phyloP scores from a whole-genome alignment of 2,888 invertebrate species.

The Volucella inanis region DNA sequence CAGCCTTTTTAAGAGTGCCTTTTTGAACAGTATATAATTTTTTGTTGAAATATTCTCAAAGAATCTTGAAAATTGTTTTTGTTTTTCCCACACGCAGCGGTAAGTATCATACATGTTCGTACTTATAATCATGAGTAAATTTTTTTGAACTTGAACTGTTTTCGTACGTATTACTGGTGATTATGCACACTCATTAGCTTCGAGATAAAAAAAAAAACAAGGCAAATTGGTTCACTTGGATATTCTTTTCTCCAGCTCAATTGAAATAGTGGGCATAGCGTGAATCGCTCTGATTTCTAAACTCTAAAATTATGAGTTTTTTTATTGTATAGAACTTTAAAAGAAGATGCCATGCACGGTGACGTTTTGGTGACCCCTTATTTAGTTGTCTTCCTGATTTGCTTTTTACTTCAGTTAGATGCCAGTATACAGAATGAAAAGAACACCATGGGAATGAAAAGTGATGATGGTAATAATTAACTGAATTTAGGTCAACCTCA shows the following conservation, averaged over 20 bases:
- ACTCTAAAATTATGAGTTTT: constrained; percentile 39
- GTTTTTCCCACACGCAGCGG: not conserved
- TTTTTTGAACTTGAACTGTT: not conserved
- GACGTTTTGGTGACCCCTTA: constrained; percentile 51
- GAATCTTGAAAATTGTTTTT: constrained; percentile 11
- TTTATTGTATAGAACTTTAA: constrained; percentile 27
- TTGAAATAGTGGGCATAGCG: too few species aligned
- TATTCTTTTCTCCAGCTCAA: not conserved
- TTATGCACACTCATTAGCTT: constrained; percentile 24
- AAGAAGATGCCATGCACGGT: constrained; percentile 2
- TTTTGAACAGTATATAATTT: constrained; percentile 6
- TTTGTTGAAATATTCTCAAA: constrained; percentile 6
- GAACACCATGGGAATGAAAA: constrained; percentile 49
- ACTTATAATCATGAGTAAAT: not conserved
- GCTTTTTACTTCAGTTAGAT: constrained; percentile 59
- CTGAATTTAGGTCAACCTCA: constrained; percentile 64
- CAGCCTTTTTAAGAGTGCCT: not conserved
- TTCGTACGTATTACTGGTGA: constrained; percentile 30
- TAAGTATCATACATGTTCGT: too few species aligned
- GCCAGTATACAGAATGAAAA: constrained; percentile 39
- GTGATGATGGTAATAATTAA: constrained; percentile 68
- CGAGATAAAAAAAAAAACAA: too few species aligned
- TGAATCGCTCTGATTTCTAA: constrained; percentile 2
- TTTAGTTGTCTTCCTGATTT: constrained; percentile 42
- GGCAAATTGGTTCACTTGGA: not conserved